These are phyloP conservation scores for Porites evermanni DNA, from an alignment of 92 coral and sea anemone genomes.

Conservation along the genomic window DNA sequence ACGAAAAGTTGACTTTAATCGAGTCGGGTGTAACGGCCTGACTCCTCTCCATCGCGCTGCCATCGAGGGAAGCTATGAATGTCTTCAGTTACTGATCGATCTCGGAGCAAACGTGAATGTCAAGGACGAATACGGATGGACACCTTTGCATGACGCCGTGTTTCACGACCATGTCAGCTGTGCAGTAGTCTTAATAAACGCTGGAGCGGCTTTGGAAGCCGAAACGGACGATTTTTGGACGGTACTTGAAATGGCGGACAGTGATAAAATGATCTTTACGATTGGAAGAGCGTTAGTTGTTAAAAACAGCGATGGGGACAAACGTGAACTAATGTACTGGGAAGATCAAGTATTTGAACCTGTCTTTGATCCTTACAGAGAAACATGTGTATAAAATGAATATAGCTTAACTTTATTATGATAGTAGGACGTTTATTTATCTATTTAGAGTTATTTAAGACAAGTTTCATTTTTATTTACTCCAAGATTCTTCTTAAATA, in stretches of 20 bases:
- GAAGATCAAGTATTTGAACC: constrained; percentile 37
- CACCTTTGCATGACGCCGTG: constrained; percentile 93
- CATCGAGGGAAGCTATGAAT: constrained; percentile 88
- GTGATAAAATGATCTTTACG: constrained; percentile 73
- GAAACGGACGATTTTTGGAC: constrained; percentile 69
- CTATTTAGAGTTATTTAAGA: not conserved
- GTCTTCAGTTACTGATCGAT: constrained; percentile 86
- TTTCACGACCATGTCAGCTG: constrained; percentile 84
- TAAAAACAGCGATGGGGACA: constrained; percentile 23
- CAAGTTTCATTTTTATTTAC: not conserved
- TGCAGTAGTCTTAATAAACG: constrained; percentile 76
- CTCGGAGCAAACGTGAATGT: constrained; percentile 86
- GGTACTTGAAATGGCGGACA: constrained; percentile 72
- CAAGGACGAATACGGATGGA: constrained; percentile 72
- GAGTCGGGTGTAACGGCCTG: constrained; percentile 78
- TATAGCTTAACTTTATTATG: not conserved
- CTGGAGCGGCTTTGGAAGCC: constrained; percentile 81
- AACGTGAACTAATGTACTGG: not conserved
- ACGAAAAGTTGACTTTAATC: constrained; percentile 76
- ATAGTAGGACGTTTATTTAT: not conserved
- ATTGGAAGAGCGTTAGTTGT: constrained; percentile 81
- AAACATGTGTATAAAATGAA: constrained; percentile 75
- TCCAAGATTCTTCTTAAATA: not conserved
- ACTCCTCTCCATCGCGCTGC: constrained; percentile 93
- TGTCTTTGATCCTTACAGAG: constrained; percentile 68